Evolutionary conservation across 2,888 invertebrate genomes (phyloP).

Genomic region (Litoditis marina): DNA sequence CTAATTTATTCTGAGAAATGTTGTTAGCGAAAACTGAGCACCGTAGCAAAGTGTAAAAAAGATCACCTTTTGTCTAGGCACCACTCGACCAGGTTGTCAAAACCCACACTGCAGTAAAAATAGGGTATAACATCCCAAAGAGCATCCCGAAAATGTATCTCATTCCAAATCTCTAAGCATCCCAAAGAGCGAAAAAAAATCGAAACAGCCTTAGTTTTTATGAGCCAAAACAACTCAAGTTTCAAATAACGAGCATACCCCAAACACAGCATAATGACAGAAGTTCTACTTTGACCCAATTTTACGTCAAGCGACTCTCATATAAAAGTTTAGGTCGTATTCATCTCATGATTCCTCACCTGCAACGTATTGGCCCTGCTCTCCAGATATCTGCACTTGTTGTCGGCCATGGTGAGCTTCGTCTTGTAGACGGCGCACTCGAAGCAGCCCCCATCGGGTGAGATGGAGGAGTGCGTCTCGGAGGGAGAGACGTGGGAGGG

Average conservation of each 20-base stretch:
- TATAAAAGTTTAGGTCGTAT: background rate
- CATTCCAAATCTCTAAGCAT: no score
- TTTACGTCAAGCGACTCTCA: background rate
- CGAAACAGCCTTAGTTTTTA: no score
- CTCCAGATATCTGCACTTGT: constrained; percentile 28
- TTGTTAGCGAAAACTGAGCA: background rate
- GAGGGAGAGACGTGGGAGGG: constrained; percentile 19
- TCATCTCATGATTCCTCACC: constrained; percentile 3
- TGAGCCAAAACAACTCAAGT: background rate
- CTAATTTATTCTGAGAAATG: background rate
- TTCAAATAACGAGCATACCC: background rate
- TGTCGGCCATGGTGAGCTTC: constrained; percentile 26
- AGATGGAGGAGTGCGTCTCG: constrained; percentile 14
- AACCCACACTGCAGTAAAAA: no score
- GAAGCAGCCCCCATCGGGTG: constrained; percentile 25
- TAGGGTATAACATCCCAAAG: no score
- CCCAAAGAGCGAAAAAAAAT: no score
- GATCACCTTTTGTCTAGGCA: no score
- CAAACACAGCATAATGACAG: background rate
- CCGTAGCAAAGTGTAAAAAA: background rate
- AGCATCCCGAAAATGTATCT: no score
- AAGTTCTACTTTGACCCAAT: background rate
- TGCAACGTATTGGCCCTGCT: constrained; percentile 20
- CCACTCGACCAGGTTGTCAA: no score
- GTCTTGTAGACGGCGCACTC: constrained; percentile 37